Base-by-base conservation (phyloP, 2,113 vertebrate genomes). In the Ameiurus melas region DNA sequence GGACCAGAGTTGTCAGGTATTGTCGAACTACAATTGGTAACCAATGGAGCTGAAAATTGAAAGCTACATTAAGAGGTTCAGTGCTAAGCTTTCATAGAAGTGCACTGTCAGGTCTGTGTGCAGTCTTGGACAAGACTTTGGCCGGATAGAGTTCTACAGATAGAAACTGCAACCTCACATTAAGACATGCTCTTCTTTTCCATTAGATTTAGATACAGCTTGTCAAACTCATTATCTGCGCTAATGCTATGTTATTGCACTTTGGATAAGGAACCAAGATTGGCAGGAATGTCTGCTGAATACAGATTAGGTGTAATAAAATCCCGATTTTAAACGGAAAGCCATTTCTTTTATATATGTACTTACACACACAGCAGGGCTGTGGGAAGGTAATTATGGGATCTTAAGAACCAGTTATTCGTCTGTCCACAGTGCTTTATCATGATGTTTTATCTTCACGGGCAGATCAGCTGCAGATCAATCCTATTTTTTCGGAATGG, bases 31-130 rank as follows among this genome's bases (percentile, higher is more conserved):
- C 78, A 75, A 83, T 73, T 90, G 79, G 85, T 90, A 86, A 78
- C 84, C 73, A 79, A 36, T 88, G 58, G 68, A 88, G 86, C 86
- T 88, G 86, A 88, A 90, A 90, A 90, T 88, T 90, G 70, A 78
- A 90, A 90, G 86, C 78, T 78, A 39, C 86, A 77, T 82, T 70
- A 39, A 39, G 71, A 85, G 86, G 53, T 85, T 90, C 75, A 22
- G 64, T 73, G n/a, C 85, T 81, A 39, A 82, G 66, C 47, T 78
- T 85, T 78, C 43, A 78, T 64, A 64, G 55, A 79, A 81, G 62
- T 60, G 73, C 25, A 30, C 66, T 87, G 82, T 87, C 53, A 87
- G 39, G 71, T 88, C 12, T 43, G 47, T 68, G 4, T 53, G 30
- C 27, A 70, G 62, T 75, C 33, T 85, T 81, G 58, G 5, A 53